phyloP scores from a whole-genome alignment of 2,113 vertebrate species.

The Elephas maximus region DNA sequence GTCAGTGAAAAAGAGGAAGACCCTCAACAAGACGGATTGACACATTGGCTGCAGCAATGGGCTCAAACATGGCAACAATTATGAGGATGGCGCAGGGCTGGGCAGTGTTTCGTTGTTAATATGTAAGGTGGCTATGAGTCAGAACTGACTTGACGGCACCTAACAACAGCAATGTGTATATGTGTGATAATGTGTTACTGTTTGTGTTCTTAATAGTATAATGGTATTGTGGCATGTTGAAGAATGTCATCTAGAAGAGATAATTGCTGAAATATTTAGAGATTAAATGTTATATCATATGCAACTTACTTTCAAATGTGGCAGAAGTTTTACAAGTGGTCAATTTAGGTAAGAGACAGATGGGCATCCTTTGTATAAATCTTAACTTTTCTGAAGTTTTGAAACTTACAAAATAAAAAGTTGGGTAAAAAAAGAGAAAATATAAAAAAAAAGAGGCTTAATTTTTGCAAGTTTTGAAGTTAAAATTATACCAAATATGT shows the following conservation, averaged over 20 bases:
- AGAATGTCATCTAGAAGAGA: not conserved
- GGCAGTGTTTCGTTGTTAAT: too few relatives aligned
- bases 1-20: too few relatives aligned
- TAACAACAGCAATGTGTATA: too few relatives aligned
- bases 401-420: constrained; percentile 3
- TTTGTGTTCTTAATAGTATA: not conserved
- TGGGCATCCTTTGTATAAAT: not conserved
- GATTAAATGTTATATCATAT: not conserved
- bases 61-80: too few relatives aligned
- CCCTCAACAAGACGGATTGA: too few relatives aligned
- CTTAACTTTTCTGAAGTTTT: not conserved
- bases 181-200: not conserved
- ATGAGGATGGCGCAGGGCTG: too few relatives aligned
- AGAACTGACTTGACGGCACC: too few relatives aligned
- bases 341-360: not conserved
- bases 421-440: not conserved
- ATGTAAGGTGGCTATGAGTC: too few relatives aligned
- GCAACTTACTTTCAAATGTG: not conserved
- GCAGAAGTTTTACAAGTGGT: not conserved
- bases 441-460: not conserved
- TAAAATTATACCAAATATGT: not conserved
- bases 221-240: not conserved
- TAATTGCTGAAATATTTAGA: not conserved
- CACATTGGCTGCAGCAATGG: too few relatives aligned
- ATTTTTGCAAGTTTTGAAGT: not conserved